These are phyloP conservation scores for Melipona quadrifasciata DNA, from an alignment of 1,140 invertebrate species.

Conservation along the genomic window DNA sequence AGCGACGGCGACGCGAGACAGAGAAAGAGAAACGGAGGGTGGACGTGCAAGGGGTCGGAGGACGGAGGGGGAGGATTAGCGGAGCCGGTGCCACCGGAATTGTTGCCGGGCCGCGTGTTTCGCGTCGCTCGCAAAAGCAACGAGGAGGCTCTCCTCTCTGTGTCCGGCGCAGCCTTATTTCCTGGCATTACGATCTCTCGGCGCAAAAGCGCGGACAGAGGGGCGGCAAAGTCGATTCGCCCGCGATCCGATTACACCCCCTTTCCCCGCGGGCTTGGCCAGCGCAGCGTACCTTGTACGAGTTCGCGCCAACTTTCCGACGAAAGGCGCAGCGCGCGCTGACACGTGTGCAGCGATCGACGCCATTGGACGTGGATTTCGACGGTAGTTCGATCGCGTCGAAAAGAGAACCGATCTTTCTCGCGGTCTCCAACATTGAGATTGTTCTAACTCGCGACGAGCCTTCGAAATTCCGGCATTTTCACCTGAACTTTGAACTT, in stretches of 20 bases:
- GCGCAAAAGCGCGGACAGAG: background rate
- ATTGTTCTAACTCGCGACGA: too few species aligned
- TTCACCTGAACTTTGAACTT: too few species aligned
- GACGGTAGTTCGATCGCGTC: background rate
- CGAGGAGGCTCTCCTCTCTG: conserved; percentile 1
- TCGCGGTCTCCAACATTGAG: too few species aligned
- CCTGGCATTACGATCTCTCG: conserved; percentile 32
- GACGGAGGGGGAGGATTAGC: too few species aligned
- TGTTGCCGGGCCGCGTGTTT: too few species aligned
- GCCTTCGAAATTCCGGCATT: too few species aligned
- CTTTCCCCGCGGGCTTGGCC: background rate
- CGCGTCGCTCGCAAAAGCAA: background rate
- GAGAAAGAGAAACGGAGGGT: too few species aligned
- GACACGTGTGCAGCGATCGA: background rate
- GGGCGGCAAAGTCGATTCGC: conserved; percentile 22
- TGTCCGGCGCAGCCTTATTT: conserved; percentile 34
- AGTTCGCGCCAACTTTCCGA: conserved; percentile 10
- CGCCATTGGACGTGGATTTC: background rate
- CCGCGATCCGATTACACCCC: conserved; percentile 34
- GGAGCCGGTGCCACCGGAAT: too few species aligned
- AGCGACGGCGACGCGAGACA: background rate
- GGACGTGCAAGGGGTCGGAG: too few species aligned
- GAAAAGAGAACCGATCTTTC: background rate
- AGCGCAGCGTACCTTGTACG: conserved; percentile 11
- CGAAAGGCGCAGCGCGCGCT: too few species aligned